Evolutionary conservation across 2,797 vertebrate species (phyloP).

Genomic region (Botia almorhae): DNA sequence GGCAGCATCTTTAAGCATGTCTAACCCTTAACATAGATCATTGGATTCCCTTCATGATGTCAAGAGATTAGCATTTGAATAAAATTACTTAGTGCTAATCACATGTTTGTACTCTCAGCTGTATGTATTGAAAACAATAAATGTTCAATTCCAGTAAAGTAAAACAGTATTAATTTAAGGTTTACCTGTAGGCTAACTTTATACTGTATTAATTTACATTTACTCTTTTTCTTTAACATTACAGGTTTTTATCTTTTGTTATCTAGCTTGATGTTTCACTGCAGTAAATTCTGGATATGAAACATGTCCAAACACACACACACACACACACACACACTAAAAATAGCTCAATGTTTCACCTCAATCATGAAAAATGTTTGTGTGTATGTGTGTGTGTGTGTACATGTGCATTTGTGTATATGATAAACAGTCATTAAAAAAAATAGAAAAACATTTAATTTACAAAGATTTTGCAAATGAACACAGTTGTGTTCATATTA

Average conservation of each 20-base stretch:
- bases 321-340: too few species aligned
- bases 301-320: too few species aligned
- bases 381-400: too few species aligned
- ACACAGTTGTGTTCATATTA: background rate
- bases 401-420: too few species aligned
- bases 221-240: background rate
- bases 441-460: background rate
- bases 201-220: constrained; percentile 22
- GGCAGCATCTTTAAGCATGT: constrained; percentile 6
- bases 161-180: constrained; percentile 36
- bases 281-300: background rate
- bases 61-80: constrained; percentile 44
- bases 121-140: constrained; percentile 35
- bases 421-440: too few species aligned
- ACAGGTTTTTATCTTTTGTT: background rate
- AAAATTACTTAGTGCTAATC: constrained; percentile 51
- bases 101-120: constrained; percentile 34
- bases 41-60: constrained; percentile 9
- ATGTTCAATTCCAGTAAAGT: constrained; percentile 43
- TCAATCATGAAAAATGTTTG: too few species aligned
- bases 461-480: too few species aligned
- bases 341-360: too few species aligned
- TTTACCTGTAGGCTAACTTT: constrained; percentile 28
- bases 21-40: constrained; percentile 40
- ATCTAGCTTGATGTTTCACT: background rate